A percentile compares a stretch with the other conserved stretches of the same genome.
Evolutionary conservation across 2,888 invertebrate species (phyloP).

Genomic region (Pyrochroa serraticornis): DNA sequence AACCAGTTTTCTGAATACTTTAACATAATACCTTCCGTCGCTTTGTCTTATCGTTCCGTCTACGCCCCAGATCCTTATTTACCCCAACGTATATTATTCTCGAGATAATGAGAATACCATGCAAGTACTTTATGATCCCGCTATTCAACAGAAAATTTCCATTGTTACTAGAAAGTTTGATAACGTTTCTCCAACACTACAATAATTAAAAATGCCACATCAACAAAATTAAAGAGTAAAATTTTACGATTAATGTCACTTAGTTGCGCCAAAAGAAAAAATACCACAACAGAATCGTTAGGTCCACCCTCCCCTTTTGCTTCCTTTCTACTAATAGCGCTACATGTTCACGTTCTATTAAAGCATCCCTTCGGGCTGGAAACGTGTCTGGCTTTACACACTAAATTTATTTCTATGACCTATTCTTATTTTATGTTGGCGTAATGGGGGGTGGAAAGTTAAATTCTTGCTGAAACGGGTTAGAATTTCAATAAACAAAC

Average conservation of each 20-base stretch:
- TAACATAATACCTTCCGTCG: constrained; percentile 2
- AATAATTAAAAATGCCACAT: background rate
- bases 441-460: too few relatives aligned
- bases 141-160: constrained; percentile 5
- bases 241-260: constrained; percentile 8
- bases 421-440: constrained; percentile 1
- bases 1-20: constrained; percentile 2
- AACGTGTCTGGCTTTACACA: constrained; percentile 3
- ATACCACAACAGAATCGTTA: constrained; percentile 15
- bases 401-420: constrained; percentile 7
- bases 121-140: background rate
- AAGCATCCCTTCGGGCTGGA: background rate
- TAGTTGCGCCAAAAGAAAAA: constrained; percentile 8
- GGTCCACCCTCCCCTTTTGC: constrained; percentile 10
- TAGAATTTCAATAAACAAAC: too few relatives aligned
- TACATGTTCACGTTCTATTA: constrained; percentile 1
- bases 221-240: constrained; percentile 1
- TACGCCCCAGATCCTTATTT: background rate
- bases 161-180: background rate
- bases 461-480: too few relatives aligned
- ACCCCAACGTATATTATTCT: background rate
- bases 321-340: constrained; percentile 15
- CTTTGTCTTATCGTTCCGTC: background rate
- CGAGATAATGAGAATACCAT: constrained; percentile 5
- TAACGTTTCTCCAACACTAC: background rate